Evolutionary conservation across 1,140 invertebrate genomes (phyloP).

Genomic region (Asbolus verrucosus): DNA sequence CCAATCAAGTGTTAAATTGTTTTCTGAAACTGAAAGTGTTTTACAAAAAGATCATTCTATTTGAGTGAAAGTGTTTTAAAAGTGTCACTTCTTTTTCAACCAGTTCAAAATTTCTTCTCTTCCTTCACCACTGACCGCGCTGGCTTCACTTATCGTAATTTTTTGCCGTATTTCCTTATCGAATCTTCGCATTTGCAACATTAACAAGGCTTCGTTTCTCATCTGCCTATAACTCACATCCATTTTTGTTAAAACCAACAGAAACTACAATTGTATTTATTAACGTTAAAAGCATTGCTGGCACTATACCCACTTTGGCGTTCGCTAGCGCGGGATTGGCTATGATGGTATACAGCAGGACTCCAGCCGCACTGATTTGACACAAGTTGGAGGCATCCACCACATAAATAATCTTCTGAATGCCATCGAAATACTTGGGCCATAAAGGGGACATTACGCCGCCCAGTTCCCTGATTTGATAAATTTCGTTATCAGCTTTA

Average conservation of each 20-base stretch:
- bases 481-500: constrained; percentile 67
- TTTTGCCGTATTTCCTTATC: constrained; percentile 74
- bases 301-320: constrained; percentile 69
- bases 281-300: not conserved
- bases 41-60: not conserved
- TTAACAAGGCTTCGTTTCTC: constrained; percentile 83
- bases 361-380: constrained; percentile 83
- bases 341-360: constrained; percentile 80
- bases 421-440: constrained; percentile 77
- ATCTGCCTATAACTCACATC: constrained; percentile 85
- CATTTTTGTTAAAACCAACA: constrained; percentile 83
- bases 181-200: constrained; percentile 76
- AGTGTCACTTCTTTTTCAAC: constrained; percentile 64
- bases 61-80: constrained; percentile 22
- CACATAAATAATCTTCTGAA: constrained; percentile 80
- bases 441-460: constrained; percentile 84
- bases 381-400: constrained; percentile 84
- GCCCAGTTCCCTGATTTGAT: constrained; percentile 76
- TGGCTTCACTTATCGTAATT: constrained; percentile 77
- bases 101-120: constrained; percentile 75
- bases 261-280: constrained; percentile 68
- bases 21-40: constrained; percentile 26
- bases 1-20: constrained; percentile 37
- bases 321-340: constrained; percentile 75
- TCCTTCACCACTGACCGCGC: constrained; percentile 78